These are phyloP conservation scores for Laothoe populi DNA, from an alignment of 2,888 invertebrate species.

Conservation along the genomic window DNA sequence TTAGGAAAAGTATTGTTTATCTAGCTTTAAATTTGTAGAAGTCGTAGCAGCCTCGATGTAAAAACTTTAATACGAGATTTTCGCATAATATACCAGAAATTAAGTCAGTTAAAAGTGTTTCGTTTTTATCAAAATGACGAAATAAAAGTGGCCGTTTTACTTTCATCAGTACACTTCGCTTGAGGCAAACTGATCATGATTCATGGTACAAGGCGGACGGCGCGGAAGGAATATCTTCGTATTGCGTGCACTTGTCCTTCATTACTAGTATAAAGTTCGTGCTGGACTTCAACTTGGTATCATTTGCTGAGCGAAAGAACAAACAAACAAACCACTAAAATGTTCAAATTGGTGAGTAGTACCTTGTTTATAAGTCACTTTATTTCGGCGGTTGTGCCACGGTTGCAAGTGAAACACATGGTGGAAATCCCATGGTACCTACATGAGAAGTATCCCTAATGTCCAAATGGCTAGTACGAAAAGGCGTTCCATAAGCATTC, in stretches of 20 bases:
- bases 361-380: not conserved
- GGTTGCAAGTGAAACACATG: too few relatives aligned
- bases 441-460: too few relatives aligned
- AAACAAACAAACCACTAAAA: slow-evolving; percentile 54
- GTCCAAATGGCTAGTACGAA: too few relatives aligned
- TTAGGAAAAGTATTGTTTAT: too few relatives aligned
- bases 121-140: not conserved
- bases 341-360: slow-evolving; percentile 74
- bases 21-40: too few relatives aligned
- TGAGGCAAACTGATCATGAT: slow-evolving; percentile 45
- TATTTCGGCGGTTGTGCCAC: too few relatives aligned
- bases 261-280: slow-evolving; percentile 54
- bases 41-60: too few relatives aligned
- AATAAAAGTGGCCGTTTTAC: slow-evolving; percentile 2
- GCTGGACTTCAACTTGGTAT: slow-evolving; percentile 40
- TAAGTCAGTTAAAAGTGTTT: not conserved
- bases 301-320: slow-evolving; percentile 52
- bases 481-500: too few relatives aligned
- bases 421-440: too few relatives aligned
- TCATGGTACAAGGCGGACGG: slow-evolving; percentile 35
- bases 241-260: slow-evolving; percentile 56
- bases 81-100: not conserved
- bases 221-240: slow-evolving; percentile 41
- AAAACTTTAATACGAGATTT: not conserved
- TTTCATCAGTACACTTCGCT: slow-evolving; percentile 5